Evolutionary conservation across 2,888 invertebrate species (phyloP).

Genomic region (Volucella bombylans): DNA sequence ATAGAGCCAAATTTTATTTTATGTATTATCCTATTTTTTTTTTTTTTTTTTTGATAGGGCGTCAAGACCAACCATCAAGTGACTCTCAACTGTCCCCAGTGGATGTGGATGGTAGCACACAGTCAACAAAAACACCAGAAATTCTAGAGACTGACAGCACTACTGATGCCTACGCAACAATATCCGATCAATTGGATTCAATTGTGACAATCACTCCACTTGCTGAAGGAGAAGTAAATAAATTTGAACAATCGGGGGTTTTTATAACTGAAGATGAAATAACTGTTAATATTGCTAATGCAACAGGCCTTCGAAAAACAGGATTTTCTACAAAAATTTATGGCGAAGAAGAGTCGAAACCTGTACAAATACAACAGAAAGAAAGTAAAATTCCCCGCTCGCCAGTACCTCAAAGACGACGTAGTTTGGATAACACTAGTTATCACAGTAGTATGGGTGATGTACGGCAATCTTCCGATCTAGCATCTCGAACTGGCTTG

Average conservation of each 20-base stretch:
- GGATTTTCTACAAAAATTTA: constrained; percentile 86
- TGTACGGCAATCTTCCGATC: constrained; percentile 76
- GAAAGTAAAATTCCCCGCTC: constrained; percentile 82
- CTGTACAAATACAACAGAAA: constrained; percentile 74
- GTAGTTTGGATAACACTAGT: constrained; percentile 80
- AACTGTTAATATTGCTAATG: constrained; percentile 86
- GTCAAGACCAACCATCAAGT: constrained; percentile 84
- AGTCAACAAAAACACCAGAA: constrained; percentile 77
- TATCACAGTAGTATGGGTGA: constrained; percentile 78
- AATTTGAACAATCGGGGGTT: constrained; percentile 81
- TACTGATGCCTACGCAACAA: constrained; percentile 73
- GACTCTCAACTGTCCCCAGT: constrained; percentile 82
- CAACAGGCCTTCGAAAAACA: constrained; percentile 88
- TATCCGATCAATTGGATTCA: constrained; percentile 57
- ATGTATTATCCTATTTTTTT: background rate
- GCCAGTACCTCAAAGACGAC: constrained; percentile 79
- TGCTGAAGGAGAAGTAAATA: constrained; percentile 71
- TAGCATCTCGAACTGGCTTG: constrained; percentile 77
- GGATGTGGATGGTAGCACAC: constrained; percentile 82
- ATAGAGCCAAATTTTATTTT: background rate
- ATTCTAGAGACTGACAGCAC: constrained; percentile 76
- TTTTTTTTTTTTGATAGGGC: constrained; percentile 83
- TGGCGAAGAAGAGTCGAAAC: constrained; percentile 83
- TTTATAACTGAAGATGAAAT: constrained; percentile 82
- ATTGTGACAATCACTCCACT: constrained; percentile 63